Evolutionary conservation across 2,113 vertebrate species (phyloP).

Genomic region (Passer montanus): DNA sequence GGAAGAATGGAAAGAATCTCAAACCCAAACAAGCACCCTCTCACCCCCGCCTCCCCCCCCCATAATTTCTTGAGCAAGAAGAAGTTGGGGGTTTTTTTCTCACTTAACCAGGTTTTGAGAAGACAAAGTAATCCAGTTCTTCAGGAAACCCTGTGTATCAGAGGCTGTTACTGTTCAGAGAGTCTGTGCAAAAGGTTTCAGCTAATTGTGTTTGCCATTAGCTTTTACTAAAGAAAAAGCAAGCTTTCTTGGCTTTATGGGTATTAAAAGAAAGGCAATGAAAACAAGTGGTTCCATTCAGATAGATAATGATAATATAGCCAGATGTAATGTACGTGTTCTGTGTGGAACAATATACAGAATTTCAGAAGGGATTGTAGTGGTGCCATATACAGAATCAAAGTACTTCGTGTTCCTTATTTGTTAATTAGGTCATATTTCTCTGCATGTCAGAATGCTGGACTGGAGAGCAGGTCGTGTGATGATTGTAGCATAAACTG

Average conservation of each 20-base stretch:
- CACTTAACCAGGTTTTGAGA: not conserved
- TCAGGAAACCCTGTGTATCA: not conserved
- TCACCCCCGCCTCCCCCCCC: rapidly evolving
- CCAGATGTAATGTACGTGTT: not conserved
- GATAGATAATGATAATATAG: not conserved
- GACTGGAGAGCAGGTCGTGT: not conserved
- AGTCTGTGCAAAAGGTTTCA: not conserved
- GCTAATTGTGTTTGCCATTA: not conserved
- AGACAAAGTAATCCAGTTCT: not conserved
- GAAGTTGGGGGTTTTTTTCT: rapidly evolving
- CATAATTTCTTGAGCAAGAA: not conserved
- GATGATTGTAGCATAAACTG: not conserved
- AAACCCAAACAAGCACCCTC: not conserved
- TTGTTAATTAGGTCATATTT: not conserved
- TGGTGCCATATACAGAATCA: not conserved
- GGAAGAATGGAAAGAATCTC: not conserved
- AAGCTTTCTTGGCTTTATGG: not conserved
- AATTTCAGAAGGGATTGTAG: not conserved
- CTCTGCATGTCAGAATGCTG: not conserved
- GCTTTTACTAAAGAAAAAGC: not conserved
- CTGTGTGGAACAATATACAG: not conserved
- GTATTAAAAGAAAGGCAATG: not conserved
- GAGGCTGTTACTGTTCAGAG: not conserved
- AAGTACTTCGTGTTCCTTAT: not conserved
- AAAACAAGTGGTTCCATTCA: not conserved